phyloP scores from a whole-genome alignment of 2,113 vertebrate species.

The Cichladusa arquata region DNA sequence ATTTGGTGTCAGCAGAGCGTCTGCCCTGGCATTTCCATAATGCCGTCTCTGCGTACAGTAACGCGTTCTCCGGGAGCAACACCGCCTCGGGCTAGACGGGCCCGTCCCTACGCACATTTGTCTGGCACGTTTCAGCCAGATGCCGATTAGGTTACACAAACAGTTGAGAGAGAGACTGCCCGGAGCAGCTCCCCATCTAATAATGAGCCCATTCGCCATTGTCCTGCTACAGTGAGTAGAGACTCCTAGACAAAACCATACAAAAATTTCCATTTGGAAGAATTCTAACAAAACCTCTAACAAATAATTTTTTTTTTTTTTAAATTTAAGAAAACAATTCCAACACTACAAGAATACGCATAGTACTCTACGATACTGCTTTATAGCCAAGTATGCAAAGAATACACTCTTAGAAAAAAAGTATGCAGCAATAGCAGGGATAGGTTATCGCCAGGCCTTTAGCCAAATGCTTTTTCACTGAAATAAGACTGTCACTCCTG shows the following conservation, averaged over 20 bases:
- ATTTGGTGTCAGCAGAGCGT: fast-evolving
- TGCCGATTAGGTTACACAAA: background rate
- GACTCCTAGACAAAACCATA: background rate
- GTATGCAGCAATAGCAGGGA: background rate
- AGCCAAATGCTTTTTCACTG: background rate
- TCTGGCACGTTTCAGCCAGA: background rate
- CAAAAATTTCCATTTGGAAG: background rate
- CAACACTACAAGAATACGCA: fast-evolving
- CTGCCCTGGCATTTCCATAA: fast-evolving
- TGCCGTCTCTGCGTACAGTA: fast-evolving
- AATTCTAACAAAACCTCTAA: background rate
- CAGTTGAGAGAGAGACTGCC: background rate
- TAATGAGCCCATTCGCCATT: background rate
- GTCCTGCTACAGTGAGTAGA: fast-evolving
- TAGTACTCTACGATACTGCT: background rate
- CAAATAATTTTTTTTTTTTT: too few relatives aligned
- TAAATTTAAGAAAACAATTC: too few relatives aligned
- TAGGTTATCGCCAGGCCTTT: too few relatives aligned
- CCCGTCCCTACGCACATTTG: fast-evolving
- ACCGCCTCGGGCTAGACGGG: background rate
- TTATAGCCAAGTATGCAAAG: fast-evolving
- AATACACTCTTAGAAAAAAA: background rate
- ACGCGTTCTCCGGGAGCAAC: background rate
- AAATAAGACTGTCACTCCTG: background rate
- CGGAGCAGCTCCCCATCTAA: background rate